phyloP scores from a whole-genome alignment of 2,113 vertebrate genomes.

The Aegithalos caudatus region DNA sequence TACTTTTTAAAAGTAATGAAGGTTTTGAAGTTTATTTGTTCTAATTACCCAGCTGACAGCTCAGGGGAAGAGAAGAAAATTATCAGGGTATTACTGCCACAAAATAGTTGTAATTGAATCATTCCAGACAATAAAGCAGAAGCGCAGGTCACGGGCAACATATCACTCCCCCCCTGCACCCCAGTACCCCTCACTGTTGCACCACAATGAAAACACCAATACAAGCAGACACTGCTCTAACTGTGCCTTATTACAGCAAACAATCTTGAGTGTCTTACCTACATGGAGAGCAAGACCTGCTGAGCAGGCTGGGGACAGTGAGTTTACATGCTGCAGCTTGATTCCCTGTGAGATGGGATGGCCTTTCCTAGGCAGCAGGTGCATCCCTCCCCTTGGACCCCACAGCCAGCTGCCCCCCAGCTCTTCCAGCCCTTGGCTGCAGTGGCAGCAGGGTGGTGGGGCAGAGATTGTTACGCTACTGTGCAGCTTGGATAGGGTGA shows the following conservation, averaged over 20 bases:
- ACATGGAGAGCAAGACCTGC: background rate
- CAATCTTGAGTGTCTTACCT: background rate
- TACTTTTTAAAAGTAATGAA: background rate
- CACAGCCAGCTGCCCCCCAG: background rate
- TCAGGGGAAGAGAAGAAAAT: background rate
- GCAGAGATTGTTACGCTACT: background rate
- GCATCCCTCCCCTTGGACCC: background rate
- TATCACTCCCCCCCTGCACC: accelerated
- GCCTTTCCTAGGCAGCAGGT: background rate
- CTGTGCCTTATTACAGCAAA: background rate
- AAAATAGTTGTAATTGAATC: background rate
- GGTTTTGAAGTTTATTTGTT: slow-evolving; percentile 37
- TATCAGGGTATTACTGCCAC: background rate
- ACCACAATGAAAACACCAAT: background rate
- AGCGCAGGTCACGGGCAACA: background rate
- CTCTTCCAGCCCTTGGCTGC: background rate
- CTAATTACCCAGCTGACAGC: slow-evolving; percentile 17
- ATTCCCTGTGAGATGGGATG: background rate
- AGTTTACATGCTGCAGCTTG: background rate
- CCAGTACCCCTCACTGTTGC: background rate
- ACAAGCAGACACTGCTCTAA: background rate
- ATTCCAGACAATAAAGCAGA: slow-evolving; percentile 24
- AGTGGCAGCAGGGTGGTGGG: accelerated
- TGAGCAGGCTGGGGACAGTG: background rate
- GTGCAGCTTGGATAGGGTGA: background rate